These are phyloP conservation scores for Aphaenogaster rudis DNA, from an alignment of 1,140 invertebrate genomes.

Conservation along the genomic window DNA sequence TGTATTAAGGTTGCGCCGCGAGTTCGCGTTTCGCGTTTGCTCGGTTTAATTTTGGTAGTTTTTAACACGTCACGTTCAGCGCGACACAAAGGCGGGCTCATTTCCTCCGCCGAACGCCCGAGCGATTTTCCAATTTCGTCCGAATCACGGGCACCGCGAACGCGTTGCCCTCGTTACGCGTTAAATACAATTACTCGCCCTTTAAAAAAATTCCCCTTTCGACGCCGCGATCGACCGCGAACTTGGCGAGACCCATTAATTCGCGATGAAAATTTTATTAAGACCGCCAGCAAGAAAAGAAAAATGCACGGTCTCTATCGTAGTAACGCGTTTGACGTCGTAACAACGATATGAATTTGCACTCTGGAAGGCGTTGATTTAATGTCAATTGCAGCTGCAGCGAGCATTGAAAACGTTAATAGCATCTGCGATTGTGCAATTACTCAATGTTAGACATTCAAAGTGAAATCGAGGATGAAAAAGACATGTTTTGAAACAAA, in stretches of 20 bases:
- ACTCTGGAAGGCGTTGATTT: slow-evolving; percentile 22
- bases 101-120: slow-evolving; percentile 50
- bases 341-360: slow-evolving; percentile 40
- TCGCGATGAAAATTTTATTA: slow-evolving; percentile 54
- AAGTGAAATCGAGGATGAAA: slow-evolving; percentile 27
- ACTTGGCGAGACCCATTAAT: slow-evolving; percentile 20
- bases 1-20: slow-evolving; percentile 22
- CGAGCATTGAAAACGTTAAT: slow-evolving; percentile 47
- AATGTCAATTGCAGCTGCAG: slow-evolving; percentile 40
- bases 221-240: slow-evolving; percentile 20
- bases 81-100: slow-evolving; percentile 51
- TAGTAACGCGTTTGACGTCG: slow-evolving; percentile 8
- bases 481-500: background rate
- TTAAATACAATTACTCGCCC: slow-evolving; percentile 45
- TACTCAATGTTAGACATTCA: slow-evolving; percentile 11
- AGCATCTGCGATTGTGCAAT: slow-evolving; percentile 4
- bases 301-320: slow-evolving; percentile 15
- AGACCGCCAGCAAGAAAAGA: slow-evolving; percentile 4
- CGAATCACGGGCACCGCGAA: background rate
- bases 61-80: slow-evolving; percentile 45
- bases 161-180: slow-evolving; percentile 39
- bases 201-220: background rate
- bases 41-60: slow-evolving; percentile 54
- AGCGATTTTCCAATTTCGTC: slow-evolving; percentile 53
- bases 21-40: slow-evolving; percentile 35